A percentile compares a stretch with the other conserved stretches of the same genome.
phyloP scores from a whole-genome alignment of 2,888 invertebrate genomes.

The Criorhina ranunculi region DNA sequence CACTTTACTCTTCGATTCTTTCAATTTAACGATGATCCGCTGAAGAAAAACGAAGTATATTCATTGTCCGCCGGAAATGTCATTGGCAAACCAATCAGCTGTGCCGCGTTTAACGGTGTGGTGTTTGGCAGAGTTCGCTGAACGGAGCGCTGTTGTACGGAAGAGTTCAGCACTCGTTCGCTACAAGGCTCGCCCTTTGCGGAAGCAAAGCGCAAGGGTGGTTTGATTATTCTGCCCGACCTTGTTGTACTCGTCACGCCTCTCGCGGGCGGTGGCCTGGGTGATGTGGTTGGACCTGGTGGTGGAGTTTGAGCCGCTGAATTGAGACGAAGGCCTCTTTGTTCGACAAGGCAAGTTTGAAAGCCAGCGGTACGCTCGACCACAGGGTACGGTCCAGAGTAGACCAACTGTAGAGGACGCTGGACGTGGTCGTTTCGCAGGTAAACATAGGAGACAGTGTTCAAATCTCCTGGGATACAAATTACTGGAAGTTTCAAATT shows the following conservation, averaged over 20 bases:
- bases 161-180: no score
- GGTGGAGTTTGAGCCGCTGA: slow-evolving; percentile 24
- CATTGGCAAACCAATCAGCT: no score
- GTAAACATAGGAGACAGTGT: slow-evolving; percentile 18
- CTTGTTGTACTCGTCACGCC: neutral
- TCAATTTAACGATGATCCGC: no score
- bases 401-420: slow-evolving; percentile 17
- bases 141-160: no score
- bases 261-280: neutral
- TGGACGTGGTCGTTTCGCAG: slow-evolving; percentile 32
- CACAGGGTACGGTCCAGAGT: slow-evolving; percentile 19
- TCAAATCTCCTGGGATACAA: slow-evolving; percentile 22
- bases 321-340: neutral
- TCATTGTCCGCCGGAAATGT: no score
- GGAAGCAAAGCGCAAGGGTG: slow-evolving; percentile 4
- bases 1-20: no score
- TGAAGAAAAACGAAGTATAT: no score
- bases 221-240: slow-evolving; percentile 29
- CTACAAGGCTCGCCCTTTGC: slow-evolving; percentile 17
- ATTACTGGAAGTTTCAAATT: no score
- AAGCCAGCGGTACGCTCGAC: slow-evolving; percentile 15
- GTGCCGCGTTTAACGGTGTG: no score
- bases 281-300: neutral
- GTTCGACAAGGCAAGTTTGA: slow-evolving; percentile 12
- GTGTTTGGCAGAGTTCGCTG: no score